A percentile compares a stretch with the other conserved stretches of the same genome.
Conservation (phyloP, 2,888 invertebrate genomes). For the Erebia ligea region DNA sequence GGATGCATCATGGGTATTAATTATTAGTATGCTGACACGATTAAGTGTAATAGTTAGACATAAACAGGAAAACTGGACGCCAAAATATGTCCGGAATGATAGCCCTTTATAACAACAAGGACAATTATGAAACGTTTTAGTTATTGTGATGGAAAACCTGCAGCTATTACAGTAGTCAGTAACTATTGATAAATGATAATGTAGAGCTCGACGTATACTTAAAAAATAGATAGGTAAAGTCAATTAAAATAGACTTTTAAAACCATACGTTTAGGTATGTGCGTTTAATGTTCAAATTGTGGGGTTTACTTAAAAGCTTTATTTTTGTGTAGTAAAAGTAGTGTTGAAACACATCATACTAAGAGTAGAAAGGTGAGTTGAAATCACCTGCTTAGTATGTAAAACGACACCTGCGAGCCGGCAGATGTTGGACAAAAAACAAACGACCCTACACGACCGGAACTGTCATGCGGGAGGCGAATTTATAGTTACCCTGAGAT, state of each 20-base stretch:
- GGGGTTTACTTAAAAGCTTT: slow-evolving; percentile 19
- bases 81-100: slow-evolving; percentile 28
- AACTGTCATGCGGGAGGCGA: slow-evolving; percentile 46
- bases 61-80: slow-evolving; percentile 35
- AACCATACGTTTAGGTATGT: background rate
- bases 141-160: background rate
- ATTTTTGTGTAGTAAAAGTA: slow-evolving; percentile 28
- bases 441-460: slow-evolving; percentile 54
- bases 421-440: slow-evolving; percentile 74
- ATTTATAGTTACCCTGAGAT: slow-evolving; percentile 41
- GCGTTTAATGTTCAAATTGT: slow-evolving; percentile 16
- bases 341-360: slow-evolving; percentile 31
- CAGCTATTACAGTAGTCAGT: too few species aligned
- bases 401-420: slow-evolving; percentile 74
- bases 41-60: slow-evolving; percentile 21
- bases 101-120: slow-evolving; percentile 17
- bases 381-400: slow-evolving; percentile 79
- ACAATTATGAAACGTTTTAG: background rate
- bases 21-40: slow-evolving; percentile 17
- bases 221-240: too few species aligned
- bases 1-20: slow-evolving; percentile 23
- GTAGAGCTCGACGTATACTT: too few species aligned
- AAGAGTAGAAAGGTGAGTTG: slow-evolving; percentile 59
- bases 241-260: background rate
- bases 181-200: too few species aligned